phyloP scores from a whole-genome alignment of 1,140 invertebrate species.

The Berghia stephanieae region DNA sequence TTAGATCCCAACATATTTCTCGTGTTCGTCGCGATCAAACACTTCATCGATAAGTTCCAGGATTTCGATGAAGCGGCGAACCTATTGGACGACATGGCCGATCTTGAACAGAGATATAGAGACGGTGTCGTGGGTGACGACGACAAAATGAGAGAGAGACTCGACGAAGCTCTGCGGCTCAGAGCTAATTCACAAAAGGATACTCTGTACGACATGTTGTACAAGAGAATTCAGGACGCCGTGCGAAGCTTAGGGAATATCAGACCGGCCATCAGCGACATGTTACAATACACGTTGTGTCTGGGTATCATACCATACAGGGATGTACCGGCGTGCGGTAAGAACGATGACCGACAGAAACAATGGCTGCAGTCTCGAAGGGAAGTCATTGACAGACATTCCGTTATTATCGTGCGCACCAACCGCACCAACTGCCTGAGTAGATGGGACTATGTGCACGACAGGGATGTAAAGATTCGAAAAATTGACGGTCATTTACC shows the following conservation, averaged over 20 bases:
- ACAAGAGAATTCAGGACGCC: background rate
- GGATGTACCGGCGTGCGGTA: background rate
- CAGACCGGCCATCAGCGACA: background rate
- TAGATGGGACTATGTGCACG: background rate
- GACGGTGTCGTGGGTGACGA: background rate
- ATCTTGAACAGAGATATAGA: too few species aligned
- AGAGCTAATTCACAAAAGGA: background rate
- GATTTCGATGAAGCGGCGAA: background rate
- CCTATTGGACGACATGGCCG: constrained; percentile 17
- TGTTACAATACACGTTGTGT: constrained; percentile 3
- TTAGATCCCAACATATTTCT: constrained; percentile 1
- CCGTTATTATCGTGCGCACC: background rate
- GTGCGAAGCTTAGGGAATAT: background rate
- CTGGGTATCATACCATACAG: constrained; percentile 8
- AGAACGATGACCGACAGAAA: too few species aligned
- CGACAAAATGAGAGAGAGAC: background rate
- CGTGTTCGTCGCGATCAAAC: background rate
- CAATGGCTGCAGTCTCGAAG: background rate
- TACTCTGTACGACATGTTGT: constrained; percentile 4
- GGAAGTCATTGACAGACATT: background rate
- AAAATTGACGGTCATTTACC: background rate
- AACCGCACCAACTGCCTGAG: background rate
- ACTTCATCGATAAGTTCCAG: background rate
- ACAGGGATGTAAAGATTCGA: background rate
- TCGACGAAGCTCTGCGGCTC: background rate